These are phyloP conservation scores for Nettapus auritus DNA, from an alignment of 2,113 vertebrate species.

Conservation along the genomic window DNA sequence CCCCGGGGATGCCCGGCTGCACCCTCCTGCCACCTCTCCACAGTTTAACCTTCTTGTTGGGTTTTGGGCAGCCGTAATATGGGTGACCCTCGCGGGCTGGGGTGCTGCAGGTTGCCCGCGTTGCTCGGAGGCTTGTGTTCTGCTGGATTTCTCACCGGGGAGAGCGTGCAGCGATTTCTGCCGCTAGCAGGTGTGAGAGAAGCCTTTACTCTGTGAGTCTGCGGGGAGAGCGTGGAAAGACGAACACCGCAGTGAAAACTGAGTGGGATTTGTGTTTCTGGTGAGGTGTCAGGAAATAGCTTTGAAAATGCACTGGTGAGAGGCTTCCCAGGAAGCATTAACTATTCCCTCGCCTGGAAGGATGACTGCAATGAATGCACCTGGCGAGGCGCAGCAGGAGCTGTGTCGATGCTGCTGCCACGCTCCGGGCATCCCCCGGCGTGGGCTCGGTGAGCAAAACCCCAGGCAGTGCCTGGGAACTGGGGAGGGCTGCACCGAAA, in stretches of 20 bases:
- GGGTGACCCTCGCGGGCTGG: neutral
- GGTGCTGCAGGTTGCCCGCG: neutral
- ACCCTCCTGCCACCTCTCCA: neutral
- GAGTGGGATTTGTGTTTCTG: slow-evolving; percentile 68
- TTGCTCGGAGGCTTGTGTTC: neutral
- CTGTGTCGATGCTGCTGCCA: neutral
- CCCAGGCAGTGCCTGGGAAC: slow-evolving; percentile 5
- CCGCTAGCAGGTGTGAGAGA: slow-evolving; percentile 49
- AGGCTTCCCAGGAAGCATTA: slow-evolving; percentile 54
- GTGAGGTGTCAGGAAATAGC: slow-evolving; percentile 65
- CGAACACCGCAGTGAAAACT: slow-evolving; percentile 57
- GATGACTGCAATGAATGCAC: neutral
- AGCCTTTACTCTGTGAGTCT: slow-evolving; percentile 55
- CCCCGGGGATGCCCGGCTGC: neutral
- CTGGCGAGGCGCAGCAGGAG: slow-evolving; percentile 21
- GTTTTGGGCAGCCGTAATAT: neutral
- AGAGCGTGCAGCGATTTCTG: neutral
- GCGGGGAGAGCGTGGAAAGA: slow-evolving; percentile 47
- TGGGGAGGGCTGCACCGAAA: neutral
- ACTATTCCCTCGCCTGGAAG: slow-evolving; percentile 28
- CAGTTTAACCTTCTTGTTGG: fast-evolving
- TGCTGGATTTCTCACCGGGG: neutral
- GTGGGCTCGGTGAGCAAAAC: neutral
- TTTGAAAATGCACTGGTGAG: slow-evolving; percentile 30
- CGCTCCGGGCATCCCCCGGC: neutral